A percentile compares a stretch with the other conserved stretches of the same genome.
Conservation (phyloP, 2,888 invertebrate genomes). For the Eupithecia inturbata region DNA sequence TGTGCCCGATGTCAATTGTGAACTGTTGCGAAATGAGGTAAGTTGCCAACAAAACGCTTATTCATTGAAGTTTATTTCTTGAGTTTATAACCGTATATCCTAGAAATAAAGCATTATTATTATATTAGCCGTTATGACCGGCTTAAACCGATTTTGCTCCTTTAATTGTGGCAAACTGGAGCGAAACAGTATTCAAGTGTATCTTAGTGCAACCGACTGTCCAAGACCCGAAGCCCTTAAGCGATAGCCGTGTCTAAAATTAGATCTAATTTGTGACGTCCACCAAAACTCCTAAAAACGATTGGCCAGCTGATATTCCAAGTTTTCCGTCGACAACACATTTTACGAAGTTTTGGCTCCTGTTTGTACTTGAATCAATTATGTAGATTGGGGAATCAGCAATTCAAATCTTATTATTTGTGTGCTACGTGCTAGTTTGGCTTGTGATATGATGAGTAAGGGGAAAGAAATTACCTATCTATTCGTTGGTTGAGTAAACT, state of each 20-base stretch:
- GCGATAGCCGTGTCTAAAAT: not conserved
- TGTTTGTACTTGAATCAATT: constrained; percentile 26
- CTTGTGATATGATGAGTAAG: constrained; percentile 7
- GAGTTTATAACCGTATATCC: not conserved
- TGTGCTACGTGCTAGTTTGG: constrained; percentile 8
- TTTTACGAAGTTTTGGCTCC: constrained; percentile 22
- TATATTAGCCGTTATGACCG: no score
- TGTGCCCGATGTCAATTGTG: no score
- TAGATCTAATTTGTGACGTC: not conserved
- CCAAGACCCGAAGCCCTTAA: not conserved
- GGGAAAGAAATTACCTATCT: constrained; percentile 4
- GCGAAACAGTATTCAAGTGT: not conserved
- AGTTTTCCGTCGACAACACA: constrained; percentile 25
- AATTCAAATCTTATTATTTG: constrained; percentile 20
- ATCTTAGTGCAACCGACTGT: constrained; percentile 1
- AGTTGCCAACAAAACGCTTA: no score
- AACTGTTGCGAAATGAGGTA: no score
- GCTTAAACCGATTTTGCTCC: not conserved
- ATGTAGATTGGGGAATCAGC: constrained; percentile 14
- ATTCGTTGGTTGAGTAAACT: not conserved
- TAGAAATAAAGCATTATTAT: not conserved
- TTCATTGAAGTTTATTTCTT: no score
- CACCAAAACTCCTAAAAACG: constrained; percentile 14
- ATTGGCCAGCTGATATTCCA: constrained; percentile 22
- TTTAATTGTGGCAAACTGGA: not conserved